Evolutionary conservation across 1,140 invertebrate genomes (phyloP), one percentile per base, ranked within the genome.

Genomic region (Tribolium madens): DNA sequence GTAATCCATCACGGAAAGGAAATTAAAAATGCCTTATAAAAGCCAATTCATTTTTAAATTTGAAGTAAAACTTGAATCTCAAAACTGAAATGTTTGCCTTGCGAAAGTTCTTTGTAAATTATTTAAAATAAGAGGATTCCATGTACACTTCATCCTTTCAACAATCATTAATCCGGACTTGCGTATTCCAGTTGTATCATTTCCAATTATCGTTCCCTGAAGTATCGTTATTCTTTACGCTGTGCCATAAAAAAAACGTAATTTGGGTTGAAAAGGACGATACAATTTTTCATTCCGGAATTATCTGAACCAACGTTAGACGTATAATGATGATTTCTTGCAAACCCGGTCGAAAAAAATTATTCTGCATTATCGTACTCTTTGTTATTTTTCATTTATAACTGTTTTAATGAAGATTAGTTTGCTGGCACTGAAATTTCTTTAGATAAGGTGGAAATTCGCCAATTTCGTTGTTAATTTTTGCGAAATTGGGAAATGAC

Each of bases 241-340:
- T 4, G 52, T 17, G 6, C 17, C n/a, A 57, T 57, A 57, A 57
- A 57, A n/a, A 57, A 57, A 57, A 10, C 52, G 52, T 17, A 57
- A 18, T 57, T 57, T 21, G 52, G 9, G 52, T 21, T 57, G 52
- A 57, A 57, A 18, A 57, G 10, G 14, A 17, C 52, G 52, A 18
- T 57, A 6, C 17, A 15, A 57, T 57, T 57, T 18, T 21, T 57
- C 17, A 21, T 21, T 18, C 52, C 17, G 17, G 17, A 57, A 57
- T 57, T 57, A 57, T 57, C 52, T 57, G 15, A 7, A 21, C 52
- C 10, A 57, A 57, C 52, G 17, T 57, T 57, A 57, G 17, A 57
- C 52, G 17, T 57, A 10, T 42, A 21, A 57, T 26, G 52, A 57
- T 50, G 48, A 50, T 50, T 15, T 57, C 17, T 57, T 15, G 52